Base-by-base conservation (phyloP, 1,140 invertebrate genomes). In the Drosophila obscura region DNA sequence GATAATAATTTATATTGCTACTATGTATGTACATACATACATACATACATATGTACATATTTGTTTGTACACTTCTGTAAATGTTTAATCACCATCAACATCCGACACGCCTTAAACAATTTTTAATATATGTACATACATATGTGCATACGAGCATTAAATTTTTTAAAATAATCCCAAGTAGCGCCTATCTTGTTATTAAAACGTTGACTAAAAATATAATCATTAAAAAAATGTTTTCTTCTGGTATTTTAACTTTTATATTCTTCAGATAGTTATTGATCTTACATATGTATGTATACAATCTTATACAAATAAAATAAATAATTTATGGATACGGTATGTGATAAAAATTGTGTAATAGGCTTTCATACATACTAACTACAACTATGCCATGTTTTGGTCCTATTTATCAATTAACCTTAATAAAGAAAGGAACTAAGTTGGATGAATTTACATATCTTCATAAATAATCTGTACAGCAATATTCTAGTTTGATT, bases 401-500 rank as follows among this genome's bases (percentile, higher is more conserved):
- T 66, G 55, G 60, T 84, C 62, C 63, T 53, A 39, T 49, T 68
- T 60, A 39, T 39, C 58, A 68, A 76, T 76, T 76, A 76, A 76
- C 63, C 80, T 85, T 80, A 85, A 65, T 72, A 62, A 56, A 51
- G 75, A 82, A 82, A 85, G 82, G 82, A 85, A 85, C 82, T 82
- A 82, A 57, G 63, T 69, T 81, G 65, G 68, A 57, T 75, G 75
- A 61, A 82, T 78, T 64, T 73, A 62, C 59, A 71, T 59, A 31
- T 71, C 44, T 55, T 77, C 48, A 62, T 58, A 53, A 46, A 57
- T 50, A 50, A 28, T 67, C 51, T 63, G 35, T 52, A 64, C 71
- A 67, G 64, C 39, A 39, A 39, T 62, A 62, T 46, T 39, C 3
- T n/a, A 16, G 31, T 39, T 55, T 39, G 22, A 26, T 11, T 16